Conservation (phyloP, 2,888 invertebrate genomes). For the Diogma glabrata region DNA sequence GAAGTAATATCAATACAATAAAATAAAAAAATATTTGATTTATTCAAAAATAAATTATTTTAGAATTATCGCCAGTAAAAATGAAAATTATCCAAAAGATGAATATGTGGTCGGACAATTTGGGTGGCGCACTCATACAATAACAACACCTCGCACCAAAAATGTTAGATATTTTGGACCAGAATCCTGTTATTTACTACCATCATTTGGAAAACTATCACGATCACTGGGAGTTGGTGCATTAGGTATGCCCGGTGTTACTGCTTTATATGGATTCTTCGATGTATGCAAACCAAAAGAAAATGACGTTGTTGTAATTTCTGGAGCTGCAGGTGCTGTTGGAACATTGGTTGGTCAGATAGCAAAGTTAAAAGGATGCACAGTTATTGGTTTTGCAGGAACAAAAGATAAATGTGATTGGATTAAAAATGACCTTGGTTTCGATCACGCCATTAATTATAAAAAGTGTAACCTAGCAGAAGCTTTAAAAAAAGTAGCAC, state of each 20-base stretch:
- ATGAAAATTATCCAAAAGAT: slow-evolving; percentile 51
- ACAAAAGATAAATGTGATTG: slow-evolving; percentile 58
- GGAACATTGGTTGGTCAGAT: slow-evolving; percentile 70
- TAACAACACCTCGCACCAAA: slow-evolving; percentile 29
- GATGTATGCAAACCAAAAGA: slow-evolving; percentile 57
- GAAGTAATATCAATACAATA: too few species aligned
- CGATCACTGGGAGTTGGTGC: slow-evolving; percentile 52
- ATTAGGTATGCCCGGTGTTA: slow-evolving; percentile 61
- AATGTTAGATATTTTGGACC: too few species aligned
- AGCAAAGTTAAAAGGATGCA: slow-evolving; percentile 57
- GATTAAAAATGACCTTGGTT: slow-evolving; percentile 51
- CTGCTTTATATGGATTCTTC: slow-evolving; percentile 62
- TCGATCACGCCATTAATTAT: slow-evolving; percentile 60
- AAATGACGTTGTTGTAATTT: slow-evolving; percentile 61
- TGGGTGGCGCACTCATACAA: slow-evolving; percentile 52
- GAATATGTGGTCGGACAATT: slow-evolving; percentile 47
- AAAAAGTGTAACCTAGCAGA: slow-evolving; percentile 45
- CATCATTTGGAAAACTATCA: slow-evolving; percentile 47
- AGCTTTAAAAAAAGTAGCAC: slow-evolving; percentile 48
- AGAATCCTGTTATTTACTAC: slow-evolving; percentile 34
- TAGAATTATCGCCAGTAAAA: slow-evolving; percentile 56
- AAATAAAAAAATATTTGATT: too few species aligned
- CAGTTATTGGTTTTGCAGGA: slow-evolving; percentile 62
- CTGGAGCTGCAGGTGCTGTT: slow-evolving; percentile 69
- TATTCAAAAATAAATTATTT: slow-evolving; percentile 23